phyloP scores from a whole-genome alignment of 2,888 invertebrate genomes.

The Volucella inflata region DNA sequence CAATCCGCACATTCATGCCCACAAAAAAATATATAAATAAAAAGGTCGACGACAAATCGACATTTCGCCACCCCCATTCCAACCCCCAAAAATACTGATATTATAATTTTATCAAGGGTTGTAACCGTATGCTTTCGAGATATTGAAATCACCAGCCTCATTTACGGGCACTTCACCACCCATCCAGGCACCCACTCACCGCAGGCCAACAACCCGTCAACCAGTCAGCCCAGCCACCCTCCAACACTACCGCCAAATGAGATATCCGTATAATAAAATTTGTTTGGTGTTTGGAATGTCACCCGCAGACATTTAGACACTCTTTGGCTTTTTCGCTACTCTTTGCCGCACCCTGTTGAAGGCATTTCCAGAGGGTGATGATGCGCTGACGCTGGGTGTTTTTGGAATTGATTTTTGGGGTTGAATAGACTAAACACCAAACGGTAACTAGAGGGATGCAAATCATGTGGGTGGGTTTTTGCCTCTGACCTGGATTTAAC shows the following conservation, averaged over 20 bases:
- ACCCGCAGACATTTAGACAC: constrained; percentile 82
- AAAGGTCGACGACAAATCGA: constrained; percentile 44
- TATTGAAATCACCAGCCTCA: constrained; percentile 59
- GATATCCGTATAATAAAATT: constrained; percentile 82
- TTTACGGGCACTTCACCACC: constrained; percentile 62
- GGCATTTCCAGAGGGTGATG: constrained; percentile 56
- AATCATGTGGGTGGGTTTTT: constrained; percentile 34
- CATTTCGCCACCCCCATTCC: constrained; percentile 1
- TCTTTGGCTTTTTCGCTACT: constrained; percentile 71
- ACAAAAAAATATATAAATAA: constrained; percentile 26
- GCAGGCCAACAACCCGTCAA: not conserved
- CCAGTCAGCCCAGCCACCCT: constrained; percentile 3
- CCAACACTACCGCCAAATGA: constrained; percentile 27
- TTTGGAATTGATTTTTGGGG: constrained; percentile 63
- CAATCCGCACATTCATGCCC: constrained; percentile 66
- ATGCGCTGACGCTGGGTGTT: constrained; percentile 62
- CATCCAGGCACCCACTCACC: constrained; percentile 8
- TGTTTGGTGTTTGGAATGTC: constrained; percentile 83
- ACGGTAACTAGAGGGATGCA: constrained; percentile 11
- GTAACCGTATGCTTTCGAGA: constrained; percentile 23
- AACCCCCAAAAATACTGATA: constrained; percentile 38
- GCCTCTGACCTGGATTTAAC: constrained; percentile 54
- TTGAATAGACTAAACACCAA: constrained; percentile 35
- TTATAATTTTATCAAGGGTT: constrained; percentile 71
- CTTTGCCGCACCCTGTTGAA: constrained; percentile 47